Evolutionary conservation across 2,113 vertebrate genomes (phyloP).

Genomic region (Myanophis thanlyinensis): DNA sequence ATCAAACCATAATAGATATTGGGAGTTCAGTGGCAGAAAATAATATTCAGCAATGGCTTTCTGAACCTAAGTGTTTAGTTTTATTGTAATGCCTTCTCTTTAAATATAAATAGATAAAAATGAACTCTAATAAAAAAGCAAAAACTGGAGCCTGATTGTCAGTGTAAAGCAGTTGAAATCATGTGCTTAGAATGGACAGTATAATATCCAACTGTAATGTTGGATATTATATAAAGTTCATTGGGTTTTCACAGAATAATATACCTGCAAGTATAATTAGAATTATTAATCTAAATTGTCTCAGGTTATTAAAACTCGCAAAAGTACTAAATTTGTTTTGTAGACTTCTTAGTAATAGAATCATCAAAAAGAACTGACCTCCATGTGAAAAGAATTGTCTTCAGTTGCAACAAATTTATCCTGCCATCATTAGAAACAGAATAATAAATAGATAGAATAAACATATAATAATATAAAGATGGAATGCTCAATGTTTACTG

Average conservation of each 20-base stretch:
- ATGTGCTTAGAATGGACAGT: neutral
- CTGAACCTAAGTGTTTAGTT: slow-evolving; percentile 12
- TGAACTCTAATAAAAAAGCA: slow-evolving; percentile 3
- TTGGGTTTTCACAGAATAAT: neutral
- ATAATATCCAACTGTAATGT: neutral
- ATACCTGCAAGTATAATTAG: neutral
- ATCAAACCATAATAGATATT: slow-evolving; percentile 17
- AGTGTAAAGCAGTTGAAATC: neutral
- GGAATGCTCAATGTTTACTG: neutral
- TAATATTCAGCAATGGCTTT: slow-evolving; percentile 15
- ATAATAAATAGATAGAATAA: neutral
- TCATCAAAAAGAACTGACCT: neutral
- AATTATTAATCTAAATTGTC: neutral
- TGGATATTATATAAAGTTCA: neutral
- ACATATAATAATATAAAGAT: neutral
- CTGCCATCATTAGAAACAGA: neutral
- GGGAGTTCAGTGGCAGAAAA: slow-evolving; percentile 12
- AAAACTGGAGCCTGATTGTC: neutral
- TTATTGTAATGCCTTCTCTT: slow-evolving; percentile 8
- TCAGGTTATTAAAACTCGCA: neutral
- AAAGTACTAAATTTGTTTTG: neutral
- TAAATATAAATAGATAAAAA: neutral
- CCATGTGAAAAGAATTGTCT: neutral
- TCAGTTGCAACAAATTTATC: neutral
- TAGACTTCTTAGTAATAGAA: neutral